A percentile compares a stretch with the other conserved stretches of the same genome.
These are phyloP conservation scores for Phataginus tetradactyla DNA, from an alignment of 2,797 vertebrate species.

Conservation along the genomic window DNA sequence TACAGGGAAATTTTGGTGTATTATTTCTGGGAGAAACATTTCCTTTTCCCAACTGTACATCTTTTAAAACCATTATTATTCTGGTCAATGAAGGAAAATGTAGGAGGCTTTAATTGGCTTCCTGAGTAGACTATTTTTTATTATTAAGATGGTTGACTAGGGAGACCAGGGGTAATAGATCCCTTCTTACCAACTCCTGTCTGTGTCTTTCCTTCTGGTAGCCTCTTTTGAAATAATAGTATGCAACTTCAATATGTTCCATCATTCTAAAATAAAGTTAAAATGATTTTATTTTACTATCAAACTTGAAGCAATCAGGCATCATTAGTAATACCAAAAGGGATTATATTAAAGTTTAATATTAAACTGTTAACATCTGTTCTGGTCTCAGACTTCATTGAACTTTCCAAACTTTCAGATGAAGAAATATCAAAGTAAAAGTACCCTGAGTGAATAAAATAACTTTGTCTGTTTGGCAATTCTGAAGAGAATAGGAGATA, in stretches of 20 bases:
- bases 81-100: slow-evolving; percentile 41
- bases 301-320: slow-evolving; percentile 58
- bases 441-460: slow-evolving; percentile 6
- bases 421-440: slow-evolving; percentile 46
- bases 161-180: slow-evolving; percentile 35
- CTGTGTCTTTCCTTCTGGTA: slow-evolving; percentile 8
- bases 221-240: slow-evolving; percentile 54
- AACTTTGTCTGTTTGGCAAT: slow-evolving; percentile 7
- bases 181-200: slow-evolving; percentile 22
- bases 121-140: slow-evolving; percentile 45
- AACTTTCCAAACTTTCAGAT: slow-evolving; percentile 62
- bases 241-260: slow-evolving; percentile 26
- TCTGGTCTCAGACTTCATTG: slow-evolving; percentile 58
- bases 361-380: slow-evolving; percentile 76
- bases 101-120: slow-evolving; percentile 56
- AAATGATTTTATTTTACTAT: slow-evolving; percentile 64
- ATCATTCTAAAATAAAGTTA: slow-evolving; percentile 64
- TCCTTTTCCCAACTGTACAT: background rate
- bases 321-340: slow-evolving; percentile 66
- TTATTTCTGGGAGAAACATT: slow-evolving; percentile 26
- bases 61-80: slow-evolving; percentile 54
- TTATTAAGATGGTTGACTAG: slow-evolving; percentile 57
- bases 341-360: slow-evolving; percentile 66
- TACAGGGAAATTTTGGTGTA: background rate
- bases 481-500: slow-evolving; percentile 11